phyloP scores from a whole-genome alignment of 2,113 vertebrate genomes.

The Microcebus tavaratra region DNA sequence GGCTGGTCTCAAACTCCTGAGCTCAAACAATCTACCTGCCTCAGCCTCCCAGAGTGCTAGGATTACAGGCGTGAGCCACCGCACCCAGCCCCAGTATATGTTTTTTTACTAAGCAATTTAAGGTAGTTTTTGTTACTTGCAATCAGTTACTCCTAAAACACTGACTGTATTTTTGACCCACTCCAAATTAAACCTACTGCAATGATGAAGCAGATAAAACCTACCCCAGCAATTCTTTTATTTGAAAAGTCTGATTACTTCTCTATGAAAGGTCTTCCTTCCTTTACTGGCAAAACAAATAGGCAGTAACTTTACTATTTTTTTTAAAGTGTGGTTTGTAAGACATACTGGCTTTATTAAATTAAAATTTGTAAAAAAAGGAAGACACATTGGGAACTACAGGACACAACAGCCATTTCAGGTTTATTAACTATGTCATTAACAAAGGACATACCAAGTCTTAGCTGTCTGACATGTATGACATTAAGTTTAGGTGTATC shows the following conservation, averaged over 20 bases:
- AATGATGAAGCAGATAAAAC: neutral
- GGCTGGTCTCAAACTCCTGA: too few relatives aligned
- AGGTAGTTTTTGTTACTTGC: neutral
- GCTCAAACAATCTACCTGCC: too few relatives aligned
- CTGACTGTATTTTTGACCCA: neutral
- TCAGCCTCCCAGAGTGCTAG: too few relatives aligned
- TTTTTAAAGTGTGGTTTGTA: neutral
- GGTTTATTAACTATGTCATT: neutral
- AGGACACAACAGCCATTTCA: neutral
- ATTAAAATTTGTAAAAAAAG: neutral
- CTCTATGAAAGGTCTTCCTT: slow-evolving; percentile 16
- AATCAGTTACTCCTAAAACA: neutral
- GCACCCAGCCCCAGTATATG: neutral
- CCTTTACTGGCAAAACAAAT: neutral
- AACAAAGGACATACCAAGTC: neutral
- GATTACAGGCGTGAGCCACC: too few relatives aligned
- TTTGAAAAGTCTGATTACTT: slow-evolving; percentile 21
- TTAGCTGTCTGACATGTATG: neutral
- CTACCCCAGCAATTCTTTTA: neutral
- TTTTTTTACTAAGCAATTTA: neutral
- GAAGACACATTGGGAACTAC: neutral
- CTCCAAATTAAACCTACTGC: neutral
- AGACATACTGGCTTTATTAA: neutral
- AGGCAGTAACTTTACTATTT: neutral
- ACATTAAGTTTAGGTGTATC: neutral